Evolutionary conservation across 2,888 invertebrate species (phyloP).

Genomic region (Phaonia tiefii): DNA sequence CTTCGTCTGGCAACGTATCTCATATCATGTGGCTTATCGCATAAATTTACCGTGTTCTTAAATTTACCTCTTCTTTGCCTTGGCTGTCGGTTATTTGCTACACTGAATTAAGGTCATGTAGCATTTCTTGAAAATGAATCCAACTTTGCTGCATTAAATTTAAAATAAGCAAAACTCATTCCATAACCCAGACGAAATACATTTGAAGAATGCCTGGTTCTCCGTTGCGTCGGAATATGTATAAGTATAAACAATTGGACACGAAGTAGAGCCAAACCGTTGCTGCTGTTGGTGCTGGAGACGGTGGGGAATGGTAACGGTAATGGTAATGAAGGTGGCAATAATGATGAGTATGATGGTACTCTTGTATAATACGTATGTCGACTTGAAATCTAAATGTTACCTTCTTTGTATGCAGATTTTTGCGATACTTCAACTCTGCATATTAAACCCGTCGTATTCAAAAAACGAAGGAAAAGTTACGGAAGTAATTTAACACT

Average conservation of each 20-base stretch:
- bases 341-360: constrained; percentile 22
- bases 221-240: background rate
- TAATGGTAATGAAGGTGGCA: background rate
- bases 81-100: constrained; percentile 16
- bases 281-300: too few relatives aligned
- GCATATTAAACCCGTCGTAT: background rate
- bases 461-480: constrained; percentile 24
- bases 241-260: too few relatives aligned
- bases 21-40: too few relatives aligned
- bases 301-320: constrained; percentile 10
- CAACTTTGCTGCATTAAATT: constrained; percentile 19
- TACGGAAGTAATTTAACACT: constrained; percentile 63
- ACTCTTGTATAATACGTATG: background rate
- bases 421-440: background rate
- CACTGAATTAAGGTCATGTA: constrained; percentile 38
- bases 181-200: background rate
- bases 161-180: background rate
- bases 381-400: constrained; percentile 25
- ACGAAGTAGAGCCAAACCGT: too few relatives aligned
- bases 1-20: background rate
- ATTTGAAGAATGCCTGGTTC: constrained; percentile 12
- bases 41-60: constrained; percentile 9
- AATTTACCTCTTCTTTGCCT: background rate
- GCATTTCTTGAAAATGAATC: constrained; percentile 24
- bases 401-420: constrained; percentile 9